Percentiles rank a stretch among this genome's conserved stretches.
These are phyloP conservation scores for Rhopilema esculentum DNA, from an alignment of 30 jellyfish, hydroid and myxozoan genomes.

Conservation along the genomic window DNA sequence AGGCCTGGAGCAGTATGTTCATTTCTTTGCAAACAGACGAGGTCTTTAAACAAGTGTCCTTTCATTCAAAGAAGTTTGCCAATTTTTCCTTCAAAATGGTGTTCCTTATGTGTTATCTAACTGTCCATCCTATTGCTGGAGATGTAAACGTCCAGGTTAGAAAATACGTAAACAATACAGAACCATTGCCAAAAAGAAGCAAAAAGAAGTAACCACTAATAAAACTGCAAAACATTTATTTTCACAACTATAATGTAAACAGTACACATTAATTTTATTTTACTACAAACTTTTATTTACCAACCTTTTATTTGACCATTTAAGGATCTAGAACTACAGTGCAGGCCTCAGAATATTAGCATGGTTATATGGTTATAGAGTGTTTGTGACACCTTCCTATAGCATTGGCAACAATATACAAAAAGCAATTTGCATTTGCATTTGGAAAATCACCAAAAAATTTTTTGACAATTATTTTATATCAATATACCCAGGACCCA, in stretches of 20 bases:
- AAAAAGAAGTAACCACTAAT: neutral
- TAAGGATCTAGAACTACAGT: no score
- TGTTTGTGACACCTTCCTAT: no score
- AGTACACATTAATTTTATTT: no score
- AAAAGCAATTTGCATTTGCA: no score
- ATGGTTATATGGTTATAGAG: neutral
- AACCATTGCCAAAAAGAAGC: conserved; percentile 18
- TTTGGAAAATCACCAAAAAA: neutral
- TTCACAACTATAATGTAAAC: no score
- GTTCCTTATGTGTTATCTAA: conserved; percentile 60
- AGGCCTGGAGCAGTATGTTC: no score
- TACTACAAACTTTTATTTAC: no score
- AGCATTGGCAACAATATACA: neutral
- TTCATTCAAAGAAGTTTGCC: conserved; percentile 45
- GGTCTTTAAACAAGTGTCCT: no score
- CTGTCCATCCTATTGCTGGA: conserved; percentile 38
- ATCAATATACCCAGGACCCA: neutral
- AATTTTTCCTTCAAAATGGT: conserved; percentile 57
- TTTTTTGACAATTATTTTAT: neutral
- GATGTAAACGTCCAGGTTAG: neutral
- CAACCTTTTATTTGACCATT: no score
- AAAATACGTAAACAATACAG: neutral
- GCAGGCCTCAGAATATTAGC: conserved; percentile 4
- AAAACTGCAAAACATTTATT: neutral
- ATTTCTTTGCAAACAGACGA: no score